Percentiles rank a stretch among this genome's conserved stretches.
phyloP scores from a whole-genome alignment of 2,888 invertebrate genomes.

The Resseliella maxima region DNA sequence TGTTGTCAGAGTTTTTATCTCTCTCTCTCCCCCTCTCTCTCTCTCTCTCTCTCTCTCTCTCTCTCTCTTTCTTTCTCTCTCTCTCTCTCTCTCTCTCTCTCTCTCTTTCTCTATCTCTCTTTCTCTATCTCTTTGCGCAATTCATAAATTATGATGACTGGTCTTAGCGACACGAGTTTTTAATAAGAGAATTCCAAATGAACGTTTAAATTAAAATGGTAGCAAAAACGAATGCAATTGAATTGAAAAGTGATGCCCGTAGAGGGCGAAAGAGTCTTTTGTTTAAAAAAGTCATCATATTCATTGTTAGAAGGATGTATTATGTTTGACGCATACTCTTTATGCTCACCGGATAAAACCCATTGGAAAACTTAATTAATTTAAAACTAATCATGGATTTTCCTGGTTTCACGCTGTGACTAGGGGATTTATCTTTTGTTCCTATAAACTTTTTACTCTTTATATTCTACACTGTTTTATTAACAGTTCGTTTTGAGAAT shows the following conservation, averaged over 20 bases:
- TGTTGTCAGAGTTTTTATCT: background rate
- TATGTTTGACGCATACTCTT: background rate
- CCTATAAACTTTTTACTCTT: no score
- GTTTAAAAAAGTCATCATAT: background rate
- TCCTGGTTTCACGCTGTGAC: background rate
- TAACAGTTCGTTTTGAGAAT: no score
- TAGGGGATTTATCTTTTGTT: no score
- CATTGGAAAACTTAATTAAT: slow-evolving; percentile 40
- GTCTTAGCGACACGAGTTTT: background rate
- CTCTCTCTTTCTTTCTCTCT: no score
- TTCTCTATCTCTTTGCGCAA: background rate
- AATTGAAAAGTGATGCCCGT: background rate
- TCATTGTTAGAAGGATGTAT: slow-evolving; percentile 4
- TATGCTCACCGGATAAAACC: background rate
- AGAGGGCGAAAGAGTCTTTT: background rate
- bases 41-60: no score
- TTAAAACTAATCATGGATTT: slow-evolving; percentile 22
- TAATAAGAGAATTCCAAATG: background rate
- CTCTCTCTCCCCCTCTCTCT: no score
- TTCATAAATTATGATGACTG: slow-evolving; percentile 31
- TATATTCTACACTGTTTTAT: no score
- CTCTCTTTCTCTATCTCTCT: no score
- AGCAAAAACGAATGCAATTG: background rate
- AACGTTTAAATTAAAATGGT: background rate
- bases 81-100: no score